These are phyloP conservation scores for Nycteola revayana DNA, from an alignment of 2,888 invertebrate species.

Conservation along the genomic window DNA sequence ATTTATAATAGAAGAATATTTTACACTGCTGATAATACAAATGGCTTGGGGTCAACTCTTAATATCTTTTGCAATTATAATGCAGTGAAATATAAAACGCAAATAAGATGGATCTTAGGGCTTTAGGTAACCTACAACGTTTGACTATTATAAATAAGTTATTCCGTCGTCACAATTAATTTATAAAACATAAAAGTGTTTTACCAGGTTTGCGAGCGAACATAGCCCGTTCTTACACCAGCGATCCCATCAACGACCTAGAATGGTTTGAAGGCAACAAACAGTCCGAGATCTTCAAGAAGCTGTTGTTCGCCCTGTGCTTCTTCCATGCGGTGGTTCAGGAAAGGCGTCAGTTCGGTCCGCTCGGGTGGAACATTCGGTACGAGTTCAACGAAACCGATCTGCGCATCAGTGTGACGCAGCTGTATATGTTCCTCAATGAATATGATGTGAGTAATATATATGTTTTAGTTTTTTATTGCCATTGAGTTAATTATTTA, in stretches of 20 bases:
- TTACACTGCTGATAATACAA: too few relatives aligned
- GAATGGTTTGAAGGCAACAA: constrained; percentile 94
- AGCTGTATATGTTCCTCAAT: constrained; percentile 93
- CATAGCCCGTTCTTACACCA: constrained; percentile 90
- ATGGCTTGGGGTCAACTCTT: too few relatives aligned
- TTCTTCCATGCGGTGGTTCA: constrained; percentile 97
- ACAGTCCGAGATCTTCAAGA: constrained; percentile 90
- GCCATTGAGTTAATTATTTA: not conserved
- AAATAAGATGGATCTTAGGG: too few relatives aligned
- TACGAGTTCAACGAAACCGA: constrained; percentile 99
- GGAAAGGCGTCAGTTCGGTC: constrained; percentile 95
- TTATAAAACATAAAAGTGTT: too few relatives aligned
- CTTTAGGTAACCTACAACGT: too few relatives aligned
- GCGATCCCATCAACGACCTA: constrained; percentile 92
- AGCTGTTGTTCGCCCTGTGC: constrained; percentile 92
- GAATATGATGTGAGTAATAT: constrained; percentile 85
- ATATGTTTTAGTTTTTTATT: not conserved
- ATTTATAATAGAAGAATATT: too few relatives aligned
- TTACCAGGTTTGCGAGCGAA: constrained; percentile 86
- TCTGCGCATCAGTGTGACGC: constrained; percentile 92
- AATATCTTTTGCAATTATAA: too few relatives aligned
- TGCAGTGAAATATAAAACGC: too few relatives aligned
- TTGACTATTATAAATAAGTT: too few relatives aligned
- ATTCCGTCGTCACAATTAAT: too few relatives aligned
- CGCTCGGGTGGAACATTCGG: constrained; percentile 97